Conservation (phyloP, 2,888 invertebrate genomes). For the Amphimallon solstitiale region DNA sequence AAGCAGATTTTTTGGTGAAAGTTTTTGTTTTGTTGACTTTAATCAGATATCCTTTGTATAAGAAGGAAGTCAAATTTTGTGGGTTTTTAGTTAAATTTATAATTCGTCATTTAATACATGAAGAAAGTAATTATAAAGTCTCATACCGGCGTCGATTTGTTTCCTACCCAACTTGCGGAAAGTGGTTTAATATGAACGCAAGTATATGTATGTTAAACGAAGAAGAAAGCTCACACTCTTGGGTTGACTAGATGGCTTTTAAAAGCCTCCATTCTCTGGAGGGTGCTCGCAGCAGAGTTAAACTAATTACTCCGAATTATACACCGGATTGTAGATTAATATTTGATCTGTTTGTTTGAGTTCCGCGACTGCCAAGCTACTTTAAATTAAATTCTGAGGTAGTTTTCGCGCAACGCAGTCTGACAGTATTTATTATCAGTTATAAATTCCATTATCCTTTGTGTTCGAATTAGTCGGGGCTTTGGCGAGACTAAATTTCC, state of each 20-base stretch:
- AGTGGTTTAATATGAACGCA: conserved; percentile 13
- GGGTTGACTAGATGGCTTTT: neutral
- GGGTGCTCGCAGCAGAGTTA: conserved; percentile 25
- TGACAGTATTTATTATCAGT: conserved; percentile 34
- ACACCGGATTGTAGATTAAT: conserved; percentile 41
- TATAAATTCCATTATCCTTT: conserved; percentile 33
- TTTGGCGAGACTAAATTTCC: conserved; percentile 17
- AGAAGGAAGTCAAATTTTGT: too few relatives aligned
- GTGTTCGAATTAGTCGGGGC: conserved; percentile 13
- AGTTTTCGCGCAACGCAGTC: conserved; percentile 30
- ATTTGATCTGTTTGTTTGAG: conserved; percentile 41
- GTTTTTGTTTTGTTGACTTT: too few relatives aligned
- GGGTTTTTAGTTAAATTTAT: too few relatives aligned
- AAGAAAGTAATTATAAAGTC: conserved; percentile 23
- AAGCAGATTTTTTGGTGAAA: too few relatives aligned
- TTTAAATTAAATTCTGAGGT: conserved; percentile 38
- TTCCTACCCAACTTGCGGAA: neutral
- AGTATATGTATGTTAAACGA: neutral
- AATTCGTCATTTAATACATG: conserved; percentile 10
- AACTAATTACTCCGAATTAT: conserved; percentile 39
- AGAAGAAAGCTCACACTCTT: conserved; percentile 10
- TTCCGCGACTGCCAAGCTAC: conserved; percentile 29
- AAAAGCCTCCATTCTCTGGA: conserved; percentile 14
- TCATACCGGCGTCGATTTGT: conserved; percentile 15
- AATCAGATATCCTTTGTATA: too few relatives aligned